Percentiles rank a stretch among this genome's conserved stretches.
Conservation (phyloP, 2,888 invertebrate genomes). For the Microctonus brassicae region DNA sequence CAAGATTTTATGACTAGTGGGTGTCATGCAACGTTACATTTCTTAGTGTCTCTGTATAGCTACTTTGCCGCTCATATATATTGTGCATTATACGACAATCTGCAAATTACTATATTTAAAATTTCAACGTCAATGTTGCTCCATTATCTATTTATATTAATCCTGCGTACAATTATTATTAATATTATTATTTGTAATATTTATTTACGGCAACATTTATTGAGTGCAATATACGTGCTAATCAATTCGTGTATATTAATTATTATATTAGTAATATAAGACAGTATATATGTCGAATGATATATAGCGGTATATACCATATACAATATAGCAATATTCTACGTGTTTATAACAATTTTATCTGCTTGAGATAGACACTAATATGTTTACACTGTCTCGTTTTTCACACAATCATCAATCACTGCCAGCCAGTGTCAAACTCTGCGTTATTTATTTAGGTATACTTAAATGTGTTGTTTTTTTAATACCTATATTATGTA, state of each 20-base stretch:
- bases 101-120: constrained; percentile 34
- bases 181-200: too few relatives aligned
- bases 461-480: background rate
- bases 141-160: too few relatives aligned
- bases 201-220: too few relatives aligned
- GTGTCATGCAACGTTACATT: constrained; percentile 59
- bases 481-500: too few relatives aligned
- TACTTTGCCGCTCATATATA: background rate
- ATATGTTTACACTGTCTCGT: constrained; percentile 67
- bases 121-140: background rate
- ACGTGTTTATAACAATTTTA: background rate
- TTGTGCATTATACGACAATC: constrained; percentile 28
- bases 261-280: too few relatives aligned
- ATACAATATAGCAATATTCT: too few relatives aligned
- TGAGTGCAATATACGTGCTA: too few relatives aligned
- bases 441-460: constrained; percentile 1
- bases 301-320: too few relatives aligned
- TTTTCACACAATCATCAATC: constrained; percentile 66
- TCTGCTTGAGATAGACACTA: constrained; percentile 50
- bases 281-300: too few relatives aligned
- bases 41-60: constrained; percentile 50
- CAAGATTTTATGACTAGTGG: constrained; percentile 59
- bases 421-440: constrained; percentile 57
- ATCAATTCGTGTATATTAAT: too few relatives aligned
- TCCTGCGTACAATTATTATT: too few relatives aligned